A percentile compares a stretch with the other conserved stretches of the same genome.
Conservation (phyloP, 2,888 invertebrate species). For the Thyatira batis region DNA sequence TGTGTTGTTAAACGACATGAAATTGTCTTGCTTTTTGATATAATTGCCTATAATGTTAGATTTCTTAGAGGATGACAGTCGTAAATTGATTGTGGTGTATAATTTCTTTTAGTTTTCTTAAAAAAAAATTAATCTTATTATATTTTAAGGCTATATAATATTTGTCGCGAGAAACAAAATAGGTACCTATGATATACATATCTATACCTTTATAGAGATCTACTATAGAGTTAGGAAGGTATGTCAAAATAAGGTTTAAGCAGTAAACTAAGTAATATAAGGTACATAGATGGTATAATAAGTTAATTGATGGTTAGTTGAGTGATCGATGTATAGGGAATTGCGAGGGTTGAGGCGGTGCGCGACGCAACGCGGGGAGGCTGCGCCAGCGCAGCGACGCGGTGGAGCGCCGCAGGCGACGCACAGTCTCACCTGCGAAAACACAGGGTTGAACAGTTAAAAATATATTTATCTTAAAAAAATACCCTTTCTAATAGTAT, state of each 20-base stretch:
- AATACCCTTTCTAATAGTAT: too few relatives aligned
- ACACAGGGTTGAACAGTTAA: conserved; percentile 52
- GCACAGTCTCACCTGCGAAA: conserved; percentile 68
- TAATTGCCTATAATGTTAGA: not conserved
- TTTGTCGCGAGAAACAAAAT: too few relatives aligned
- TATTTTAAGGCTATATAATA: too few relatives aligned
- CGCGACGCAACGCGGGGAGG: conserved; percentile 28
- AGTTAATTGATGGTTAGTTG: conserved; percentile 68
- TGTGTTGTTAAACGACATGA: conserved; percentile 44
- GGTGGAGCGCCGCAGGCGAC: conserved; percentile 69
- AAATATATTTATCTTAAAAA: not conserved
- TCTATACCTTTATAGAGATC: too few relatives aligned
- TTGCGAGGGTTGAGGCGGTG: conserved; percentile 22
- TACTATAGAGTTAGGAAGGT: too few relatives aligned
- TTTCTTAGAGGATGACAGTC: not conserved
- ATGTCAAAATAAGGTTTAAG: too few relatives aligned
- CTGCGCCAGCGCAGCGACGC: conserved; percentile 59
- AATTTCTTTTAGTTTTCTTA: conserved; percentile 8
- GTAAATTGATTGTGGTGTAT: not conserved
- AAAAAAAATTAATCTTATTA: too few relatives aligned
- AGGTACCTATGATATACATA: too few relatives aligned
- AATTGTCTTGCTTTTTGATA: conserved; percentile 35
- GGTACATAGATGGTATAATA: conserved; percentile 54
- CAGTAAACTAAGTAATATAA: too few relatives aligned
- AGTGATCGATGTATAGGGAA: conserved; percentile 64